Evolutionary conservation across 2,888 invertebrate species (phyloP).

Genomic region (Ceratothoa steindachneri): DNA sequence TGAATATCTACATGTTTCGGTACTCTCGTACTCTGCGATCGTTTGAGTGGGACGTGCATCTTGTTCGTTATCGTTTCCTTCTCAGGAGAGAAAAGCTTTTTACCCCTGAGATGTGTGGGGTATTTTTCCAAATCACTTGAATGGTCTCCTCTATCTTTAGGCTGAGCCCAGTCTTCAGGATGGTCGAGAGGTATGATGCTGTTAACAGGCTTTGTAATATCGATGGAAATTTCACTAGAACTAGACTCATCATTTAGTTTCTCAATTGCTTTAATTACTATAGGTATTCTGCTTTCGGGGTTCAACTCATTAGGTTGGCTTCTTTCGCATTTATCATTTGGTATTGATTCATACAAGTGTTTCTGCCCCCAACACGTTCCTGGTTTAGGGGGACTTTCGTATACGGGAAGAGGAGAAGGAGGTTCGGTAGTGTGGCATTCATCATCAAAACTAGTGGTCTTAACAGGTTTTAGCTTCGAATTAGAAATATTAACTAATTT

Average conservation of each 20-base stretch:
- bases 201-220: background rate
- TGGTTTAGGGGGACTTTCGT: slow-evolving; percentile 10
- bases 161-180: background rate
- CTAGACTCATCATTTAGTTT: background rate
- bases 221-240: background rate
- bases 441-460: background rate
- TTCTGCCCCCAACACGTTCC: slow-evolving; percentile 4
- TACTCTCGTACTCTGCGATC: background rate
- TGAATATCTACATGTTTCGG: background rate
- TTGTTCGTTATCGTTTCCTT: background rate
- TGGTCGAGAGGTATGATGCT: background rate
- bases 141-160: background rate
- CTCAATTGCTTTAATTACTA: background rate
- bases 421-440: background rate
- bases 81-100: background rate
- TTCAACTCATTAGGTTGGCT: background rate
- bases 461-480: background rate
- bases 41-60: background rate
- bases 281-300: background rate
- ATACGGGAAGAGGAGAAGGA: background rate
- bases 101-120: background rate
- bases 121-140: background rate
- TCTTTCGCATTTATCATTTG: no score
- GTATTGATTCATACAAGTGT: background rate
- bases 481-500: slow-evolving; percentile 2